Evolutionary conservation across 2,113 vertebrate genomes (phyloP).

Genomic region (Neogobius melanostomus): DNA sequence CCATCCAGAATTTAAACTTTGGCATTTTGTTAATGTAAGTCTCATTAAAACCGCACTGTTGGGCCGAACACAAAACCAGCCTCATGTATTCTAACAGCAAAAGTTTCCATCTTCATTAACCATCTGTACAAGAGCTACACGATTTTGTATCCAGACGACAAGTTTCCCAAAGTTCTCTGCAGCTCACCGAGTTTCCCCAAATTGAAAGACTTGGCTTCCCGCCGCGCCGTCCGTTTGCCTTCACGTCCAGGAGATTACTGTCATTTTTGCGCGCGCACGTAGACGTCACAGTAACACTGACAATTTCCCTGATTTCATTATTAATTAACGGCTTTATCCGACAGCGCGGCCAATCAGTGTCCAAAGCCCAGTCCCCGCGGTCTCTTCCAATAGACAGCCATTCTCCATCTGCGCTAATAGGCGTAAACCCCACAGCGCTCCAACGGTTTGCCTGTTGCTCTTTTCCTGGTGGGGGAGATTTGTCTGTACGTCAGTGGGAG

Average conservation of each 20-base stretch:
- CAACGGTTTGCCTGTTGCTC: constrained; percentile 1
- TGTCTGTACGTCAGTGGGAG: no score
- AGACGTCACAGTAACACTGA: background rate
- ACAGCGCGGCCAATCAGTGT: constrained; percentile 13
- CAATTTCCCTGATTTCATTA: constrained; percentile 1
- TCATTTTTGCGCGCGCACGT: background rate
- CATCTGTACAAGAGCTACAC: no score
- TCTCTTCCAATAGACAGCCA: constrained; percentile 1
- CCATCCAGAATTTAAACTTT: no score
- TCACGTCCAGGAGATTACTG: background rate
- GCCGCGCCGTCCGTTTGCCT: background rate
- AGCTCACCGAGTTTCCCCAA: background rate
- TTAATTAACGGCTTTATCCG: constrained; percentile 10
- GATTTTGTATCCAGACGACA: background rate
- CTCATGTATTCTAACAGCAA: no score
- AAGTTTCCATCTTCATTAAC: no score
- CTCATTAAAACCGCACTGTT: no score
- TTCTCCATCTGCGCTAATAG: background rate
- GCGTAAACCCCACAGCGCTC: background rate
- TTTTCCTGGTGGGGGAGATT: no score
- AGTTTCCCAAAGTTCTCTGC: background rate
- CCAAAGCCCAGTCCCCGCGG: background rate
- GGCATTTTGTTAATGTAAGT: no score
- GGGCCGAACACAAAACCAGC: no score
- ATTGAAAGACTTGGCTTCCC: background rate